Conservation (phyloP, 2,797 vertebrate genomes). For the Enteromius argenteus region DNA sequence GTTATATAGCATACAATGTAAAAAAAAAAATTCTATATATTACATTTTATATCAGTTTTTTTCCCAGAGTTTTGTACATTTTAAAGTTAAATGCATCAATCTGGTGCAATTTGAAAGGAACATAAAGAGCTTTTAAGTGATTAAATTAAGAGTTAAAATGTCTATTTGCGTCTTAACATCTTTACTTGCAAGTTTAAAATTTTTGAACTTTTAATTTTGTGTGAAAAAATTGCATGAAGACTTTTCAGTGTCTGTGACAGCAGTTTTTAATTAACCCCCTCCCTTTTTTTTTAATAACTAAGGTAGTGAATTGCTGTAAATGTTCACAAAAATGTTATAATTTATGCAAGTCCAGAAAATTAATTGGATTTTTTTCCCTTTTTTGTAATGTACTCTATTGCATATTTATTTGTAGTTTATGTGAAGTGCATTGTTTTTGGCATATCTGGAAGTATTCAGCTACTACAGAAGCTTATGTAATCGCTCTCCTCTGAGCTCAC, state of each 20-base stretch:
- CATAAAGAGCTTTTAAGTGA: neutral
- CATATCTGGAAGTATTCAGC: neutral
- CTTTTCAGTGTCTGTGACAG: no score
- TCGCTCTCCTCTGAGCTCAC: neutral
- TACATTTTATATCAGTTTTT: neutral
- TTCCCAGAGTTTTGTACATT: neutral
- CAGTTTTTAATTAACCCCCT: neutral
- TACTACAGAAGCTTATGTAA: constrained; percentile 22
- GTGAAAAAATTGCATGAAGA: no score
- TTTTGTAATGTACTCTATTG: neutral
- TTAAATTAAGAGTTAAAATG: neutral
- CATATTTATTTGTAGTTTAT: neutral
- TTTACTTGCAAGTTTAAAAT: neutral
- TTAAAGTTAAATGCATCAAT: neutral
- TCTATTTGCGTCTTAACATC: neutral
- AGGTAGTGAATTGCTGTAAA: neutral
- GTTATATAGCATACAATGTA: neutral
- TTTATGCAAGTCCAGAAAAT: neutral
- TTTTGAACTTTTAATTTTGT: no score
- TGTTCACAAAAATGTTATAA: neutral
- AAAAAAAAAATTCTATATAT: neutral
- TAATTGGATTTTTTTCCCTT: no score
- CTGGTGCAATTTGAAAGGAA: neutral
- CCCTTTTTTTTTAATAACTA: neutral
- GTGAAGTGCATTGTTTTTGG: neutral